Percentiles rank a stretch among this genome's conserved stretches.
Evolutionary conservation across 2,888 invertebrate species (phyloP).

Genomic region (Pharmacophagus antenor): DNA sequence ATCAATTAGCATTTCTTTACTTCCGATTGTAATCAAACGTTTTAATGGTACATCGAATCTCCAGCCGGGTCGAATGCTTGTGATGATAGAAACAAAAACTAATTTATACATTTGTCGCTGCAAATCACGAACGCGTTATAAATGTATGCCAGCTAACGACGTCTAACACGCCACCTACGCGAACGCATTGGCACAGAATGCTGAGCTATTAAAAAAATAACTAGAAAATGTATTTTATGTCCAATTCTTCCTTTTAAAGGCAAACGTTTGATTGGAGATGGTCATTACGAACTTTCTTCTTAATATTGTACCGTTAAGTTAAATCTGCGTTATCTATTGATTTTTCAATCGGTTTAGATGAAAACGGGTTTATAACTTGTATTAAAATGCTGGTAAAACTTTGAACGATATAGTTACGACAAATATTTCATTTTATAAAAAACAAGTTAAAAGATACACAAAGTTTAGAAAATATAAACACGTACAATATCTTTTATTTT

Average conservation of each 20-base stretch:
- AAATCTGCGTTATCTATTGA: too few relatives aligned
- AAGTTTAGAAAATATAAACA: too few relatives aligned
- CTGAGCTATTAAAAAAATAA: conserved; percentile 17
- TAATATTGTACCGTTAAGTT: not conserved
- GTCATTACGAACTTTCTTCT: conserved; percentile 7
- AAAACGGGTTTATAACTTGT: not conserved
- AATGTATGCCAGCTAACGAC: not conserved
- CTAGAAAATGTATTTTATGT: conserved; percentile 5
- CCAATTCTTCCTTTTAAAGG: conserved; percentile 7
- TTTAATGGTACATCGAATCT: too few relatives aligned
- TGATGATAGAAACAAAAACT: too few relatives aligned
- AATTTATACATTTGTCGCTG: conserved; percentile 11
- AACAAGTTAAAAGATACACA: too few relatives aligned
- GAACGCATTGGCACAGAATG: not conserved
- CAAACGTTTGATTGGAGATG: not conserved
- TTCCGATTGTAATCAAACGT: too few relatives aligned
- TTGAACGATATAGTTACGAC: not conserved
- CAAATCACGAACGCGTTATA: conserved; percentile 4
- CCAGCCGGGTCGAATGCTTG: not conserved
- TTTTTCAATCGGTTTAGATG: not conserved
- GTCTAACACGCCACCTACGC: conserved; percentile 19
- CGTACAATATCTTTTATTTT: too few relatives aligned
- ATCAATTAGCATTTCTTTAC: too few relatives aligned
- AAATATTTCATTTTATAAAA: too few relatives aligned
- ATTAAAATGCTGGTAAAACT: not conserved